phyloP scores from a whole-genome alignment of 2,797 vertebrate species.

The Adelosebastes latens region DNA sequence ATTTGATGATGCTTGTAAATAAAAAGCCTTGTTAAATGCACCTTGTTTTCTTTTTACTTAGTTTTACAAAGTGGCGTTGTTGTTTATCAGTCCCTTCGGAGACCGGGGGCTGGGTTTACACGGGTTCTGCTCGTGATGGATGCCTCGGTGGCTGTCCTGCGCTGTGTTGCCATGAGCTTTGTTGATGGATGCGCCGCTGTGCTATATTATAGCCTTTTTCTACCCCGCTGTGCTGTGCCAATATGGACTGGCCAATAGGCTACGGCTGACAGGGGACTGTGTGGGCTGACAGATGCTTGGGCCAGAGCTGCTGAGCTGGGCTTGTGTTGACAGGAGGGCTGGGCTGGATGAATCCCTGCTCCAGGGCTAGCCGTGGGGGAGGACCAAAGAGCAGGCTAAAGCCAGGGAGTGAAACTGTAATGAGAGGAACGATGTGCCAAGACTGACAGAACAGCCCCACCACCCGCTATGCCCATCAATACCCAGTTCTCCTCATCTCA shows the following conservation, averaged over 20 bases:
- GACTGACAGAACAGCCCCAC: slow-evolving; percentile 71
- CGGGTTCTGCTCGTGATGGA: slow-evolving; percentile 52
- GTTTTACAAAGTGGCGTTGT: slow-evolving; percentile 10
- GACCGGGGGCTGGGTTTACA: slow-evolving; percentile 14
- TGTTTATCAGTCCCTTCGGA: slow-evolving; percentile 39
- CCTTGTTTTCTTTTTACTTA: background rate
- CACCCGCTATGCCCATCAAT: slow-evolving; percentile 61
- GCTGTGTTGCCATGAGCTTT: slow-evolving; percentile 58
- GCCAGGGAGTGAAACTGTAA: slow-evolving; percentile 74
- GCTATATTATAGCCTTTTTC: slow-evolving; percentile 61
- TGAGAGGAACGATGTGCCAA: slow-evolving; percentile 74
- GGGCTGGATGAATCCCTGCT: slow-evolving; percentile 78
- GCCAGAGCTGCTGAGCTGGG: slow-evolving; percentile 77
- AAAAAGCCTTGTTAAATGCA: slow-evolving; percentile 26
- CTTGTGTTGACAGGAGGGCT: slow-evolving; percentile 76
- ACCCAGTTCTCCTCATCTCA: slow-evolving; percentile 43
- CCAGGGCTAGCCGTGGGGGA: slow-evolving; percentile 77
- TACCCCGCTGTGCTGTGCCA: slow-evolving; percentile 67
- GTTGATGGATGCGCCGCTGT: slow-evolving; percentile 66
- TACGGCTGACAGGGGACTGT: slow-evolving; percentile 74
- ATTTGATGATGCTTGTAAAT: slow-evolving; percentile 39
- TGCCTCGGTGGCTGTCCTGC: slow-evolving; percentile 49
- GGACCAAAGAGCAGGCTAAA: slow-evolving; percentile 67
- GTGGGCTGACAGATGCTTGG: slow-evolving; percentile 79
- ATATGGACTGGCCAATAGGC: slow-evolving; percentile 68